phyloP scores from a whole-genome alignment of 2,888 invertebrate species.

The Torymus texanus region DNA sequence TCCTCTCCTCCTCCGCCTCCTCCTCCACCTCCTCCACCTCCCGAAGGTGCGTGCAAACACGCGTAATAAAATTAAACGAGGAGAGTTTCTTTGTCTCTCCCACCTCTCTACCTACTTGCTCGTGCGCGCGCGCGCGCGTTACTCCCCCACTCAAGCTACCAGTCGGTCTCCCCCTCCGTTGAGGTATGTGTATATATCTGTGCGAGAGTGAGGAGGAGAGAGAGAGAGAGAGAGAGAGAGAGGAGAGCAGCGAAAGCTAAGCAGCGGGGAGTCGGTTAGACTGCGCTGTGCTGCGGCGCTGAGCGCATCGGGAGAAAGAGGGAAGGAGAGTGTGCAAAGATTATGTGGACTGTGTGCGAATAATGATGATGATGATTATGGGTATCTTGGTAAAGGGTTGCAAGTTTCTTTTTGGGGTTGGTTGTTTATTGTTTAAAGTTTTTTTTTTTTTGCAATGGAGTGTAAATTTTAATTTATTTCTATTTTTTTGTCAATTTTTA shows the following conservation, averaged over 20 bases:
- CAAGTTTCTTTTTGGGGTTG: no score
- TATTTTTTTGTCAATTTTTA: no score
- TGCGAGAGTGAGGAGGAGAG: slow-evolving; percentile 2
- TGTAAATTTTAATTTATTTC: no score
- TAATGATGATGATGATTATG: no score
- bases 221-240: slow-evolving; percentile 10
- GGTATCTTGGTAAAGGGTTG: no score
- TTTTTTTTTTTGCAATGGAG: no score
- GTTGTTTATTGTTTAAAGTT: no score
- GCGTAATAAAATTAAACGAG: slow-evolving; percentile 52
- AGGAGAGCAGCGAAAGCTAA: slow-evolving; percentile 39
- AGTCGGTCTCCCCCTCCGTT: background rate
- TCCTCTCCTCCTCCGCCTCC: background rate
- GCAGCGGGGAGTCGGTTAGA: slow-evolving; percentile 63
- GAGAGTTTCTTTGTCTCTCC: slow-evolving; percentile 45
- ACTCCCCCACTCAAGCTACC: slow-evolving; percentile 22
- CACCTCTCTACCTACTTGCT: slow-evolving; percentile 47
- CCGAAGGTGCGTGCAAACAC: slow-evolving; percentile 27
- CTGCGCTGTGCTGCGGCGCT: slow-evolving; percentile 64
- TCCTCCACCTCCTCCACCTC: background rate
- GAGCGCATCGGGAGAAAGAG: slow-evolving; percentile 52
- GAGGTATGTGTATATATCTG: background rate
- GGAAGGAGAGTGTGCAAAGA: background rate
- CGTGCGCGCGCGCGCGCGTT: slow-evolving; percentile 8
- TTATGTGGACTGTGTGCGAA: no score